Conservation (phyloP, 2,113 vertebrate species). For the Myrmecobius fasciatus region DNA sequence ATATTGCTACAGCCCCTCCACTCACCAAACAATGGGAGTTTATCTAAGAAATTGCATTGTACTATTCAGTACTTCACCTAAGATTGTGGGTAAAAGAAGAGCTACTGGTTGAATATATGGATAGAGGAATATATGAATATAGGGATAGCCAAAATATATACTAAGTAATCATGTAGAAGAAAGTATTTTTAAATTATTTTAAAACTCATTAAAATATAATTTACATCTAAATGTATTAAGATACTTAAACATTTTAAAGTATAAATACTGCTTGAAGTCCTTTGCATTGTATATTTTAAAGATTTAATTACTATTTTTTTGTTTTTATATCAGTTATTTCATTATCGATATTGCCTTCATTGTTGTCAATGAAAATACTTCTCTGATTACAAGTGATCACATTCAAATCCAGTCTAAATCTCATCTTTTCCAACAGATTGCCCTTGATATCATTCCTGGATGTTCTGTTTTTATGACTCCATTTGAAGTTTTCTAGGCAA, state of each 20-base stretch:
- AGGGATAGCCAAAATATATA: not conserved
- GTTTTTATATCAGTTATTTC: not conserved
- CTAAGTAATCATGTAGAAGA: not conserved
- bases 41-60: constrained; percentile 13
- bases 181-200: not conserved
- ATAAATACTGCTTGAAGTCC: not conserved
- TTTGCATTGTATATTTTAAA: not conserved
- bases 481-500: not conserved
- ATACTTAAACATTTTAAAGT: not conserved
- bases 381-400: not conserved
- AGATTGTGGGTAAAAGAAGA: not conserved
- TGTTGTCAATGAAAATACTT: not conserved
- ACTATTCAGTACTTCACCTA: not conserved
- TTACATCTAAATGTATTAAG: not conserved
- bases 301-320: not conserved
- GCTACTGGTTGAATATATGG: not conserved
- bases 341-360: not conserved
- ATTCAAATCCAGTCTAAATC: not conserved
- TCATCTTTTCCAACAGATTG: not conserved
- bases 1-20: not conserved
- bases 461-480: not conserved
- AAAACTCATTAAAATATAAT: not conserved
- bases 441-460: not conserved
- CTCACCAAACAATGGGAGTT: not conserved
- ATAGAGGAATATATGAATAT: not conserved